Conservation (phyloP, 2,113 vertebrate genomes). For the Mixornis gularis region DNA sequence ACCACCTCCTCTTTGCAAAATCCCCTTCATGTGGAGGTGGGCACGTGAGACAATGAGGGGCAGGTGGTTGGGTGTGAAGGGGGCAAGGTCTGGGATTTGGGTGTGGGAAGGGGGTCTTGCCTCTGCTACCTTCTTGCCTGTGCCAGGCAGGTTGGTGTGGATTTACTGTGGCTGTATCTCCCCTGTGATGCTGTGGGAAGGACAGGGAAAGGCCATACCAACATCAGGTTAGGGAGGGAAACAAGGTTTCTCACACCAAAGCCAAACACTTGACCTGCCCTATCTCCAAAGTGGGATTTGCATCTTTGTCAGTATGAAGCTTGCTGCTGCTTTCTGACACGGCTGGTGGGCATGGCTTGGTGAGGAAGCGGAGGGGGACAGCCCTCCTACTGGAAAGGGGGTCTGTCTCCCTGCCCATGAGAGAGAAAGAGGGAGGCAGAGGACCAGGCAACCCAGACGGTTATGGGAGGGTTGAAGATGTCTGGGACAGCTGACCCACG, state of each 20-base stretch:
- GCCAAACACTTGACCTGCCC: not conserved
- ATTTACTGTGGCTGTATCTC: not conserved
- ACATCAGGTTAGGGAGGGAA: not conserved
- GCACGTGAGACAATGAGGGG: not conserved
- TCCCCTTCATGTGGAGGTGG: not conserved
- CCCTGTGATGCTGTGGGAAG: not conserved
- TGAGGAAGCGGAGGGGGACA: not conserved
- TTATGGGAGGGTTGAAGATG: not conserved
- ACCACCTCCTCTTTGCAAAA: not conserved
- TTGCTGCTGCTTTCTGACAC: not conserved
- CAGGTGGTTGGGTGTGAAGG: not conserved
- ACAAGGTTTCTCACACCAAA: not conserved
- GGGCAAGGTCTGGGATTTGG: not conserved
- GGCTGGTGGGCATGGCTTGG: not conserved
- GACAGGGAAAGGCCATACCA: not conserved
- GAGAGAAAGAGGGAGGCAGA: not conserved
- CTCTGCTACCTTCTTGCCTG: not conserved
- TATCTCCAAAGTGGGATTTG: not conserved
- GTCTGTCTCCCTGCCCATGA: not conserved
- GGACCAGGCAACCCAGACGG: fast-evolving
- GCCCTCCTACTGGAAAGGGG: not conserved
- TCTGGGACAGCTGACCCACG: not conserved
- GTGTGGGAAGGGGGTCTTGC: not conserved
- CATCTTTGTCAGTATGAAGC: fast-evolving
- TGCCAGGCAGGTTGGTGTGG: not conserved